phyloP scores from a whole-genome alignment of 2,797 vertebrate species.

The Falco peregrinus region DNA sequence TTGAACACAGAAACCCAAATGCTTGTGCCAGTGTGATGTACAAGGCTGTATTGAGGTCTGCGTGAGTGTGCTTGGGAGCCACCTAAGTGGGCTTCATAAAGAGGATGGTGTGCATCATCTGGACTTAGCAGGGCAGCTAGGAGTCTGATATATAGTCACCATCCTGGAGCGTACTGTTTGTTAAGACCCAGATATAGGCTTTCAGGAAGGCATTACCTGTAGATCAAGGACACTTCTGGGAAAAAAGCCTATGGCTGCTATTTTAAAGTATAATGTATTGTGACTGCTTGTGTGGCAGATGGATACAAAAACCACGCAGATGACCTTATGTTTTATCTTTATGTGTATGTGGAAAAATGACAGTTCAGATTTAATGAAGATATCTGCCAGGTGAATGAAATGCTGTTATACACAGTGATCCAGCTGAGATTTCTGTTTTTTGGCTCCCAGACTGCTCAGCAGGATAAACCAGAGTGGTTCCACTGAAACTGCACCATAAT shows the following conservation, averaged over 20 bases:
- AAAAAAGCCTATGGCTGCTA: not conserved
- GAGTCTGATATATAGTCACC: not conserved
- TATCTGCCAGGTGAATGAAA: not conserved
- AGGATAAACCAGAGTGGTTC: not conserved
- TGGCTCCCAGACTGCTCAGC: not conserved
- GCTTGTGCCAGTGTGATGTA: not conserved
- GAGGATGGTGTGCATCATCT: not conserved
- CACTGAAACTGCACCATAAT: accelerated
- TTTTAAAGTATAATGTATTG: not conserved
- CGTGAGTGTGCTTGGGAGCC: accelerated
- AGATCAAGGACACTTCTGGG: not conserved
- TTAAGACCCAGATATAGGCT: not conserved
- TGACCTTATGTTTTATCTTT: not conserved
- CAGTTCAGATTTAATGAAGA: not conserved
- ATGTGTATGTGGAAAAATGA: not conserved
- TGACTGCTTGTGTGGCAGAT: not conserved
- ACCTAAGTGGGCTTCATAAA: not conserved
- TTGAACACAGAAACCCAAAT: not conserved
- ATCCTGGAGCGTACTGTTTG: not conserved
- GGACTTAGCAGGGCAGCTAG: not conserved
- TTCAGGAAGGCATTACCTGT: not conserved
- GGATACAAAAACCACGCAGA: not conserved
- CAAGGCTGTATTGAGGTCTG: not conserved
- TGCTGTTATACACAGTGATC: conserved; percentile 9
- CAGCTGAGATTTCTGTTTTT: conserved; percentile 28